Evolutionary conservation across 2,888 invertebrate species (phyloP), one percentile per base, ranked within the genome.

Genomic region (Dicyrtoma fusca): DNA sequence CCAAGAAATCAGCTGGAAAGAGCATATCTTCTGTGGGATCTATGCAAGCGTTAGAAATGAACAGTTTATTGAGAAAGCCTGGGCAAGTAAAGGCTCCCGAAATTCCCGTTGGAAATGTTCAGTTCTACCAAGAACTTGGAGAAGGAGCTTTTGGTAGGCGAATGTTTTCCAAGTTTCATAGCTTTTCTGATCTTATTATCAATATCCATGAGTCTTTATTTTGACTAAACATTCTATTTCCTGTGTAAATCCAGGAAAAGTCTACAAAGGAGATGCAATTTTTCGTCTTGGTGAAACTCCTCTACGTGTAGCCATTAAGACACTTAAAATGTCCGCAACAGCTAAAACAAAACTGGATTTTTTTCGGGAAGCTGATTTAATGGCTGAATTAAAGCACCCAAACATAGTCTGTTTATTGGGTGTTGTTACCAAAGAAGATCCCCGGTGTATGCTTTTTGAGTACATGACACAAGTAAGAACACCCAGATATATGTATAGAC

Each of bases 351-450:
- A 75, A 13, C 76, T 74, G 68, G 97, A 97, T 84, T 97, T 97
- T 83, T 89, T 92, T 82, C 87, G 95, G 71, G 97, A 98, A 87
- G 95, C 95, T 73, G 95, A 95, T 83, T 86, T 96, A 69, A 95
- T 97, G 87, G 93, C 95, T 0, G 95, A 97, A 83, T 86, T 98
- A 74, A 90, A 92, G 75, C 98, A 98, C 86, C 93, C 94, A 0
- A 97, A 98, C 83, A 95, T 99, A 81, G 94, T 97, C 55, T 95
- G 95, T 84, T 89, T 98, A 79, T 87, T 98, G 73, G 97, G 97
- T 0, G 95, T 96, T 10, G 92, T 94, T 72, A 87, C 94, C 74
- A 91, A 92, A 81, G 92, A 93, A 81, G 92, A 94, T 82, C 95
- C 96, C 0, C 88, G 92, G 83, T 95, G 95, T 82, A 96, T 97